Conservation (phyloP, 2,797 vertebrate genomes). For the Tapirus indicus region DNA sequence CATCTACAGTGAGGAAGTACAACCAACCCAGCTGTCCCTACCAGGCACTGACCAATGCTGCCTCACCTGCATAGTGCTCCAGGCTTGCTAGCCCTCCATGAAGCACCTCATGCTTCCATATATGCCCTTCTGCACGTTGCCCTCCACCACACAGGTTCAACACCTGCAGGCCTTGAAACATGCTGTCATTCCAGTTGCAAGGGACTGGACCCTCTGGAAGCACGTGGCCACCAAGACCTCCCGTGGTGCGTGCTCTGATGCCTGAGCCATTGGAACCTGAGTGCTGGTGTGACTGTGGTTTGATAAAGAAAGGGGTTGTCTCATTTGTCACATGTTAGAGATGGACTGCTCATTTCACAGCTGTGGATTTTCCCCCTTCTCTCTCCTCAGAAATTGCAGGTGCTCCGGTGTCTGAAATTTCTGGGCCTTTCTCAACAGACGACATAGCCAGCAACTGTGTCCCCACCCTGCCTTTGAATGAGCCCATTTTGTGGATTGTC, state of each 20-base stretch:
- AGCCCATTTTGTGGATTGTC: slow-evolving; percentile 94
- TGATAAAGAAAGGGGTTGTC: rapidly evolving
- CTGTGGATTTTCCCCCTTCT: background rate
- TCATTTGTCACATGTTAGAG: rapidly evolving
- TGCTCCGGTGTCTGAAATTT: slow-evolving; percentile 92
- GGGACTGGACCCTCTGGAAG: rapidly evolving
- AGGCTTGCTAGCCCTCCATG: background rate
- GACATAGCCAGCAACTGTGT: slow-evolving; percentile 93
- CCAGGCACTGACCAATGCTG: rapidly evolving
- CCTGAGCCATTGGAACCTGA: rapidly evolving
- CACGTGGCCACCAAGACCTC: rapidly evolving
- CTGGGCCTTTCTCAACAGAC: slow-evolving; percentile 94
- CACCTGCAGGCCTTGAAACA: background rate
- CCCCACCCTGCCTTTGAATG: slow-evolving; percentile 83
- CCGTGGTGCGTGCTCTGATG: rapidly evolving
- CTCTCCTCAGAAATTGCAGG: slow-evolving; percentile 89
- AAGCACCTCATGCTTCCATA: rapidly evolving
- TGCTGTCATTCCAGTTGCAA: rapidly evolving
- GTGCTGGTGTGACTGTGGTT: rapidly evolving
- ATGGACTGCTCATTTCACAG: background rate
- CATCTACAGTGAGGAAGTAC: too few relatives aligned
- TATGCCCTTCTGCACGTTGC: rapidly evolving
- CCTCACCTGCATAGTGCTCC: rapidly evolving
- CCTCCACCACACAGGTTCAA: rapidly evolving
- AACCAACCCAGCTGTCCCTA: rapidly evolving